Evolutionary conservation across 1,140 invertebrate genomes (phyloP), one percentile per base, ranked within the genome.

Genomic region (Sesamia nonagrioides): DNA sequence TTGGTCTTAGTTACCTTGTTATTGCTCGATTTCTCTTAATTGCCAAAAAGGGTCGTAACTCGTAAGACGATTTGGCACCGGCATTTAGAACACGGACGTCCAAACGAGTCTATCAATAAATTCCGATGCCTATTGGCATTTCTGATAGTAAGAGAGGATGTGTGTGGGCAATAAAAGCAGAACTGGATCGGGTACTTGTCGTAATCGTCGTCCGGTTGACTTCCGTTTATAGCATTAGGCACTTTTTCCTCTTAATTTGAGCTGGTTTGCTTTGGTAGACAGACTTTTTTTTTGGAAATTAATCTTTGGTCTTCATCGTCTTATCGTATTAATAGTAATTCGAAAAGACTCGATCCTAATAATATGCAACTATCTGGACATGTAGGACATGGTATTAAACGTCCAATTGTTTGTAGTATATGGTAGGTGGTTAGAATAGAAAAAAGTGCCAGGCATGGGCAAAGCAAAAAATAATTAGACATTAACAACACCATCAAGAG

Each of bases 141-240:
- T 15, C 48, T 45, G 60, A 40, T 35, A 35, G n/a, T 56, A 74
- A 68, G 21, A 76, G 78, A 80, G 78, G 78, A 76, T 80, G 73
- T 80, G 33, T 42, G 63, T 35, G 13, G 18, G 56, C 33, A 61
- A 75, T 61, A 75, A 75, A 73, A 18, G 37, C 52, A 21, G 37
- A 73, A 73, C 71, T 73, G 52, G 71, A 73, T 58, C 18, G 52
- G n/a, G 37, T 60, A 56, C 52, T 58, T 9, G 1, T 48, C 37
- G 75, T 50, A 66, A 68, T 48, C 27, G 50, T 35, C 48, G 61
- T 66, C 58, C 68, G 77, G 56, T 69, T 35, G 35, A 60, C 58
- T 80, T 80, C 78, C 78, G 78, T 52, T 79, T 37, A 17, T 54
- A 58, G 35, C 35, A 37, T 21, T 40, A 15, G 40, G 13, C 8